Evolutionary conservation across 2,888 invertebrate species (phyloP).

Genomic region (Tenthredo notha): DNA sequence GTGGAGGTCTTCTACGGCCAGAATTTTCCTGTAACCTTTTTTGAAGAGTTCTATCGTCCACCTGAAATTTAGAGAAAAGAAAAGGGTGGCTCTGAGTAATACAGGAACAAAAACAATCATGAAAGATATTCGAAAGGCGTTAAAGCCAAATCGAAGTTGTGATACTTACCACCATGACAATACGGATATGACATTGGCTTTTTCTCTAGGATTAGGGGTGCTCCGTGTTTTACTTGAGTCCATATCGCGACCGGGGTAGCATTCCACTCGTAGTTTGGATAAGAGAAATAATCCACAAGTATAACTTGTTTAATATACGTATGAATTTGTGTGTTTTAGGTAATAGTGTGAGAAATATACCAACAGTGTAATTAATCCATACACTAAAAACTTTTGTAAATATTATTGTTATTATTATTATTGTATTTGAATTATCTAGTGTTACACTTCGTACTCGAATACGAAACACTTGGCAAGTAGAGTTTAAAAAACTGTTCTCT

Average conservation of each 20-base stretch:
- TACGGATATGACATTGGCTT: conserved; percentile 82
- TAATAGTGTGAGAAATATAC: background rate
- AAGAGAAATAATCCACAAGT: conserved; percentile 14
- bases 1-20: conserved; percentile 88
- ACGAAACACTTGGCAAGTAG: background rate
- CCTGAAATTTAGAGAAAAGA: conserved; percentile 74
- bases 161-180: conserved; percentile 82
- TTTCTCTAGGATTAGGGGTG: conserved; percentile 81
- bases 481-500: background rate
- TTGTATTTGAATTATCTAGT: background rate
- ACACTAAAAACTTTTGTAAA: background rate
- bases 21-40: conserved; percentile 86
- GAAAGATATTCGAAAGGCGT: too few relatives aligned
- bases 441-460: background rate
- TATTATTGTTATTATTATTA: background rate
- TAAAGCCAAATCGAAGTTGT: too few relatives aligned
- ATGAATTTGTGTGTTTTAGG: background rate
- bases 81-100: too few relatives aligned
- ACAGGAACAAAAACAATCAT: too few relatives aligned
- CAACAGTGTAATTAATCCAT: background rate
- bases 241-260: conserved; percentile 62
- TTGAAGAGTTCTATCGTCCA: conserved; percentile 90
- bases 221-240: conserved; percentile 75
- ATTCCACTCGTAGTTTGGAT: conserved; percentile 26
- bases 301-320: background rate